phyloP scores from a whole-genome alignment of 53 echinoderm and acorn worm genomes.

The Holothuria leucospilota region DNA sequence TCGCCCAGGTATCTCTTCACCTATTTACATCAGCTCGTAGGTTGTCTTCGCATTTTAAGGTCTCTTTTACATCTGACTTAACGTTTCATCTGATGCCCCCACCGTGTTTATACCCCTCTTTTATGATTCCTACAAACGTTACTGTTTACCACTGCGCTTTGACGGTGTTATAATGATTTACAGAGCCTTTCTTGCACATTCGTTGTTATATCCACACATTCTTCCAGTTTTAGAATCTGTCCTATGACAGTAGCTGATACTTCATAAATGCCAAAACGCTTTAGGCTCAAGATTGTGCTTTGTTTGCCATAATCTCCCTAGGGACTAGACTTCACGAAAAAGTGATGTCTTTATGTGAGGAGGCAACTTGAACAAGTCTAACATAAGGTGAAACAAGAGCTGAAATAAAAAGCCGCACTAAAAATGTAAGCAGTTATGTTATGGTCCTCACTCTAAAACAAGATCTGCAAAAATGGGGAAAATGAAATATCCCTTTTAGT shows the following conservation, averaged over 20 bases:
- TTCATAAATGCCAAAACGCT: slow-evolving; percentile 25
- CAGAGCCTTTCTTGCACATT: slow-evolving; percentile 1
- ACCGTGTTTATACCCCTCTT: slow-evolving; percentile 11
- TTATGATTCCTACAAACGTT: neutral
- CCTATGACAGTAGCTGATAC: slow-evolving; percentile 3
- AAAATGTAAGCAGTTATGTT: no score
- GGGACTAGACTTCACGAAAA: neutral
- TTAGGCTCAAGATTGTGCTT: neutral
- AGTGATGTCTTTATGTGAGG: no score
- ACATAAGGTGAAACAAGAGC: no score
- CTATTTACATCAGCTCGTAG: slow-evolving; percentile 1
- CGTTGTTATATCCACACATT: slow-evolving; percentile 19
- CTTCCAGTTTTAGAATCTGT: neutral
- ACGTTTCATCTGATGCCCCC: slow-evolving; percentile 12
- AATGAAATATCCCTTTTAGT: no score
- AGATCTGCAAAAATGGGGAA: no score
- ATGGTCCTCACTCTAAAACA: no score
- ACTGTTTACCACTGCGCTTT: slow-evolving; percentile 14
- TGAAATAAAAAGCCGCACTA: no score
- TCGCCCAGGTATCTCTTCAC: slow-evolving; percentile 8
- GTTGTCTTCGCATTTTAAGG: no score
- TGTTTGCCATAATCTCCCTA: slow-evolving; percentile 22
- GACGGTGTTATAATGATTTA: slow-evolving; percentile 37
- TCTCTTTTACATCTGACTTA: slow-evolving; percentile 14
- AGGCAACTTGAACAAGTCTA: no score